Percentiles rank a stretch among this genome's conserved stretches.
Conservation (phyloP, 2,888 invertebrate genomes). For the Sceliomorpha sp. region DNA sequence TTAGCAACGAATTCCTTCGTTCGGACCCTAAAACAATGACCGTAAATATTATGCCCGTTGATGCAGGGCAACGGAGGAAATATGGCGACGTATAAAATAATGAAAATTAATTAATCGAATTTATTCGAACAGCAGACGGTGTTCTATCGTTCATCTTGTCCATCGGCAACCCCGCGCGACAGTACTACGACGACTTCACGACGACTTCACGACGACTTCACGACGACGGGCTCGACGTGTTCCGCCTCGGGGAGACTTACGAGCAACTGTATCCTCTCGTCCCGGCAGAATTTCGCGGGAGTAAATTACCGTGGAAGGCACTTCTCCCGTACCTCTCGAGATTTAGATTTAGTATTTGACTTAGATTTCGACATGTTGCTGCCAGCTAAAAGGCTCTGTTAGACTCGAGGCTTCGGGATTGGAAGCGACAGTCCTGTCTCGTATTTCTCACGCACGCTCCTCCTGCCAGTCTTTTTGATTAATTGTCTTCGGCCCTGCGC, state of each 20-base stretch:
- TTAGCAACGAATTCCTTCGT: not conserved
- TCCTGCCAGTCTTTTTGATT: slow-evolving; percentile 69
- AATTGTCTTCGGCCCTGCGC: slow-evolving; percentile 61
- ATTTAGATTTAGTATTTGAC: slow-evolving; percentile 54
- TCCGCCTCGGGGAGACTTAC: slow-evolving; percentile 38
- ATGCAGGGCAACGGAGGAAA: slow-evolving; percentile 16
- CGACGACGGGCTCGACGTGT: slow-evolving; percentile 23
- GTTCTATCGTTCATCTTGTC: slow-evolving; percentile 36
- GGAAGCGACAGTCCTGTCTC: slow-evolving; percentile 65
- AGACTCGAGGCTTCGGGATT: slow-evolving; percentile 49
- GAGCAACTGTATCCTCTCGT: slow-evolving; percentile 33
- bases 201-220: too few relatives aligned
- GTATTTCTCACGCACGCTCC: slow-evolving; percentile 74
- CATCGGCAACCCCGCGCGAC: slow-evolving; percentile 23
- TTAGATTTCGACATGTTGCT: slow-evolving; percentile 45
- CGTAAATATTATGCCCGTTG: too few relatives aligned
- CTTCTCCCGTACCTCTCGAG: slow-evolving; percentile 31
- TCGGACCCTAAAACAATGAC: too few relatives aligned
- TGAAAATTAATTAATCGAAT: slow-evolving; percentile 34
- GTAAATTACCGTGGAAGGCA: slow-evolving; percentile 40
- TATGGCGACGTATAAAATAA: slow-evolving; percentile 23
- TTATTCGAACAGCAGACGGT: slow-evolving; percentile 25
- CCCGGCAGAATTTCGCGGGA: slow-evolving; percentile 44
- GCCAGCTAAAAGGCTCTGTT: slow-evolving; percentile 39
- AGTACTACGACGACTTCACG: slow-evolving; percentile 30